Base-by-base conservation (phyloP, 2,888 invertebrate genomes). In the Aspidiotus destructor region DNA sequence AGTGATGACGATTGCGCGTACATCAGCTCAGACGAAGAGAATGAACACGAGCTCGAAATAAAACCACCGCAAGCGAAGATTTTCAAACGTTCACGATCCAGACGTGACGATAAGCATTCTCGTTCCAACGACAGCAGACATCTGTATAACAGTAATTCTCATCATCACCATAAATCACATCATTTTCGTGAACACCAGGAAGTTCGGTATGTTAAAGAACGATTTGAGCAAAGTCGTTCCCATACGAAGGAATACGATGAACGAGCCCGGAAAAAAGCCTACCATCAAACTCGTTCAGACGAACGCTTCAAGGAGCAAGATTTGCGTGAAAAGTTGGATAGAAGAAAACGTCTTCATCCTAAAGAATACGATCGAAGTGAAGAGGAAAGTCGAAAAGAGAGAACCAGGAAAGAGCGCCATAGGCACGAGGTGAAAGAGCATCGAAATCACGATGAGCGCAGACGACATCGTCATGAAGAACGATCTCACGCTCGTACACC, bases 61-160 rank as follows among this genome's bases (percentile, higher is more conserved):
- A 93, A 94, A 80, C 94, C 95, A 63, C 94, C 94, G 1, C 94
- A 94, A 79, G 89, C 89, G 60, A 72, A 72, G 55, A 69, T 73
- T 41, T 73, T 73, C 40, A 73, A 73, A 62, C 65, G 69, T 15
- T 71, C 72, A 16, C 70, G 64, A n/a, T 69, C 65, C n/a, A 40
- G 68, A 44, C 72, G 71, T 65, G 71, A 70, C 13, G 73, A 73
- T 57, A 74, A 73, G 61, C 72, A 73, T 70, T 69, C 72, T 8
- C 62, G 58, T 28, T 63, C 60, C 41, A 28, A 28, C 28, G 28
- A 28, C 28, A 65, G 72, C 62, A 40, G 62, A 62, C 73, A 73
- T 69, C 73, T 73, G 64, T 71, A 72, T 71, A 11, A n/a, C 41
- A 67, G 63, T 28, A 42, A 40, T 17, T 41, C 44, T 41, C 16